These are phyloP conservation scores for Trachelus troglodyta DNA, from an alignment of 2,888 invertebrate species.

Conservation along the genomic window DNA sequence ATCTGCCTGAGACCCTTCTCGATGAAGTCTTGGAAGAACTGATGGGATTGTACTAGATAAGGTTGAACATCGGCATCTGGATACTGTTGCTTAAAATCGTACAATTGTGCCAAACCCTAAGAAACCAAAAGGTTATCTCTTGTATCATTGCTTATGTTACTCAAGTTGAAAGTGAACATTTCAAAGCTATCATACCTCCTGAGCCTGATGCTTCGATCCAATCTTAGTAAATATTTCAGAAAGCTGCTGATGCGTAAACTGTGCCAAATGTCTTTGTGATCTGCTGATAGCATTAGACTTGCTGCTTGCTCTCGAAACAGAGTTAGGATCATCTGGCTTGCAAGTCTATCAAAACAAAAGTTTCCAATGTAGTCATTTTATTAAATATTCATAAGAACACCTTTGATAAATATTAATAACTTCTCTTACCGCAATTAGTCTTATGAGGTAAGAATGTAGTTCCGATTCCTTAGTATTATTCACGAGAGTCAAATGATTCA, in stretches of 20 bases:
- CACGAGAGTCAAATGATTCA: constrained; percentile 82
- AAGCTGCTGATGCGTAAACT: constrained; percentile 86
- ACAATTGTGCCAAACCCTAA: constrained; percentile 82
- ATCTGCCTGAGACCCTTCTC: constrained; percentile 79
- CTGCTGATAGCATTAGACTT: constrained; percentile 52
- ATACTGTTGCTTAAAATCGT: constrained; percentile 80
- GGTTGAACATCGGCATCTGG: constrained; percentile 86
- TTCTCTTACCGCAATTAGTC: constrained; percentile 77
- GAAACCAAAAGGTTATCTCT: constrained; percentile 19
- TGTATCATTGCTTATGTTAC: background rate
- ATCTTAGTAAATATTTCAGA: constrained; percentile 92
- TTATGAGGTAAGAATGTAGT: constrained; percentile 85
- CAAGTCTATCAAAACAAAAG: constrained; percentile 60
- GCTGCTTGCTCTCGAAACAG: constrained; percentile 42
- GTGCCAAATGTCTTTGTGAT: constrained; percentile 73
- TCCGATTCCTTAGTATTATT: constrained; percentile 86
- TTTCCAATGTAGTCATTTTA: background rate
- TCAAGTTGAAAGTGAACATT: background rate
- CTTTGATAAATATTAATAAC: background rate
- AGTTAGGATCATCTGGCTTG: constrained; percentile 65
- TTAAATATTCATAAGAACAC: background rate
- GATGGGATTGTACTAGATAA: constrained; percentile 84
- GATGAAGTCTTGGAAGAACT: constrained; percentile 89
- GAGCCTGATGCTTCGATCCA: constrained; percentile 87
- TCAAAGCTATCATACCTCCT: constrained; percentile 63